Conservation (phyloP, 2,113 vertebrate genomes). For the Odobenus rosmarus region DNA sequence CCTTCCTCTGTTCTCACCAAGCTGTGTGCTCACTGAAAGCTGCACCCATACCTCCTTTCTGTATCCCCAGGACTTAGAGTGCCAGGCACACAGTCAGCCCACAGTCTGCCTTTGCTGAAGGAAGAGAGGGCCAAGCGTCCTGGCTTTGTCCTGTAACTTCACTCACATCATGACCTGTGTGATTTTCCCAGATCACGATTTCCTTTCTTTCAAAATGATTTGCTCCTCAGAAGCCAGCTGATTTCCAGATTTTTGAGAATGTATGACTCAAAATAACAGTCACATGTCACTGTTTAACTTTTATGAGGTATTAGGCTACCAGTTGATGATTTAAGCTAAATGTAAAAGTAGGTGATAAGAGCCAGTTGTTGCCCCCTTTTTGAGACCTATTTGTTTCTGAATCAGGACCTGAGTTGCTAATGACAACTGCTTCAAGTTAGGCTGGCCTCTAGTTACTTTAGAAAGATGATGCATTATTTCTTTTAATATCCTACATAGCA, state of each 20-base stretch:
- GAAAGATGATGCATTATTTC: background rate
- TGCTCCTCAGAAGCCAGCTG: background rate
- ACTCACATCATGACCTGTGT: background rate
- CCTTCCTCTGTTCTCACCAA: background rate
- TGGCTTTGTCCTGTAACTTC: background rate
- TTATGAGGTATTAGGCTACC: background rate
- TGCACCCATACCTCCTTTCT: background rate
- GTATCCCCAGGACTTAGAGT: background rate
- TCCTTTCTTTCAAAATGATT: slow-evolving; percentile 27
- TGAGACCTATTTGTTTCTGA: slow-evolving; percentile 22
- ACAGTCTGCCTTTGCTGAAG: background rate
- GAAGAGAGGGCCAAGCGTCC: background rate
- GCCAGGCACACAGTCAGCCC: background rate
- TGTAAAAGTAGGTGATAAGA: background rate
- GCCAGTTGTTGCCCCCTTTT: background rate
- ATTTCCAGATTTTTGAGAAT: slow-evolving; percentile 11
- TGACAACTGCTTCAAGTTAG: background rate
- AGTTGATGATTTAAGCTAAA: slow-evolving; percentile 19
- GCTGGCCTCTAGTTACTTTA: slow-evolving; percentile 26
- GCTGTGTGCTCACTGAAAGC: background rate
- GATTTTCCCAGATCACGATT: background rate
- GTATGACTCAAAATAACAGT: background rate
- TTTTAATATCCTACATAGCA: slow-evolving; percentile 8
- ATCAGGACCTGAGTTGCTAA: background rate
- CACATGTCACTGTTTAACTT: background rate